Percentiles rank a stretch among this genome's conserved stretches.
Evolutionary conservation across 2,113 vertebrate species (phyloP).

Genomic region (Tiliqua scincoides): DNA sequence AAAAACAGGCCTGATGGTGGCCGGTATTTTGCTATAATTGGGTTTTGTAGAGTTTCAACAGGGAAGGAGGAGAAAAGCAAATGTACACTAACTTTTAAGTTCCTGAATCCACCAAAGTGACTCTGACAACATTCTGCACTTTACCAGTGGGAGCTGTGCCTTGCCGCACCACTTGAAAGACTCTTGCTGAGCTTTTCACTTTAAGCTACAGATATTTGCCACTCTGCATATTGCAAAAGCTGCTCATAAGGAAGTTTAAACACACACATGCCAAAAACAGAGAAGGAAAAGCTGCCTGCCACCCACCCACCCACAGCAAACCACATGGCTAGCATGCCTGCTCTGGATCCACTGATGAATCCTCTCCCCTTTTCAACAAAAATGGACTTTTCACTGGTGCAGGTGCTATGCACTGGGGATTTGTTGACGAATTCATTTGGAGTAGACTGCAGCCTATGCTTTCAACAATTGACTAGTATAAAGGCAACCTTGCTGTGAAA

Average conservation of each 20-base stretch:
- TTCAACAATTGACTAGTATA: neutral
- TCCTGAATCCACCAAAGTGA: neutral
- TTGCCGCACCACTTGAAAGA: conserved; percentile 29
- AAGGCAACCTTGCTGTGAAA: neutral
- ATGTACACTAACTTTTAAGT: conserved; percentile 7
- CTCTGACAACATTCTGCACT: neutral
- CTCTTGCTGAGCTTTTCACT: neutral
- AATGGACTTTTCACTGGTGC: neutral
- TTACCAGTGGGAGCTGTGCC: neutral
- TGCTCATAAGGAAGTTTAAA: neutral
- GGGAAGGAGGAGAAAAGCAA: neutral
- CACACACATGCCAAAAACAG: neutral
- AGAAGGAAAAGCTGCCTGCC: neutral
- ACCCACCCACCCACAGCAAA: neutral
- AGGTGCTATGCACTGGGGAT: neutral
- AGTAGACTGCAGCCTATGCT: neutral
- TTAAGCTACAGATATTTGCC: conserved; percentile 18
- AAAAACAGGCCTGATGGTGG: conserved; percentile 42
- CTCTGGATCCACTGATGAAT: neutral
- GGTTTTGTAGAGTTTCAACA: neutral
- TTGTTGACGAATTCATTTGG: neutral
- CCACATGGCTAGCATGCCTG: conserved; percentile 12
- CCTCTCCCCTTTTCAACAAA: neutral
- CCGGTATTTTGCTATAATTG: conserved; percentile 25
- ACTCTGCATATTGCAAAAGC: conserved; percentile 6